Base-by-base conservation (phyloP, 2,113 vertebrate genomes). In the Etia nguti region DNA sequence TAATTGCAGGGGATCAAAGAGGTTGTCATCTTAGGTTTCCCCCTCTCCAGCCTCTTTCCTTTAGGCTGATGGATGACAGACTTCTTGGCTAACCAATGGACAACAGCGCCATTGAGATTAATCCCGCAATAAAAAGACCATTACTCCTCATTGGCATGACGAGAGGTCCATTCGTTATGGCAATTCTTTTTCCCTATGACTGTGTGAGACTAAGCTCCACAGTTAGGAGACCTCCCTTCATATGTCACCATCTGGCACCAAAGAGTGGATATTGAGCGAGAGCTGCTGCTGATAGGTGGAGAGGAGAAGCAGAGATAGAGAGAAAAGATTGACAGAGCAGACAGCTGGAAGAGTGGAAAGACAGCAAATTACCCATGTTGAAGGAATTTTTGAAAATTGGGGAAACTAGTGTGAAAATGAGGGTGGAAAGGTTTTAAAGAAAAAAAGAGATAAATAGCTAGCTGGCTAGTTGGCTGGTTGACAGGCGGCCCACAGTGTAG, bases 101-200 rank as follows among this genome's bases (percentile, higher is more conserved):
- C 90, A 93, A 85, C 81, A 88, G 34, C 16, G 8, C 91, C 89
- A 89, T 88, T 81, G 87, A 94, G 93, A 95, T 92, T 82, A 92
- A 95, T 94, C 93, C 89, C 0, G 24, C 92, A 91, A 92, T 92
- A 93, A 94, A 94, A 91, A 62, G 82, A 68, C 86, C 81, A 93
- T 94, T 93, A 91, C 75, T 94, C 80, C 85, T 90, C 88, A 92
- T 93, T 86, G 81, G 83, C 79, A 90, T 85, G 79, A 82, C 15
- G 18, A 88, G 80, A 86, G 81, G 65, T 86, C 84, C 89, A 90
- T 94, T 94, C 22, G 16, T 93, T 59, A 89, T 43, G 54, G 56
- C 55, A 88, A 87, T 38, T 70, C 79, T 83, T 80, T 86, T 86
- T 36, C 38, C 82, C 77, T 80, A 59, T 83, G 86, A 84, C 46